Conservation (phyloP, 1,140 invertebrate genomes). For the Parasteatoda tepidariorum region DNA sequence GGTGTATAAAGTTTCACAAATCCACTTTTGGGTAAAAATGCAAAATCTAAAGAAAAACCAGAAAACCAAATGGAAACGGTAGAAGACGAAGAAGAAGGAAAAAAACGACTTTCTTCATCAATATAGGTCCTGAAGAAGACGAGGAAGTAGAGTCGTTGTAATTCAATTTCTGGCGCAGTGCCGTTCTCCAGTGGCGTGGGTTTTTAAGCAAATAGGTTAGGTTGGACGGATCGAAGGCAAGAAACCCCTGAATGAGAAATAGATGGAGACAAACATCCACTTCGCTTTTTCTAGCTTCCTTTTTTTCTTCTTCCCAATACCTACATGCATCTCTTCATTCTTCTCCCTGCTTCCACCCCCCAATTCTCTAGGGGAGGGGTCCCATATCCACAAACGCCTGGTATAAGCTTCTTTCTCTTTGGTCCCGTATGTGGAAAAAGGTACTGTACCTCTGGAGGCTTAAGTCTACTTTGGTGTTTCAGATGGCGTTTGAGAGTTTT, state of each 20-base stretch:
- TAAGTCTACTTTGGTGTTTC: constrained; percentile 1
- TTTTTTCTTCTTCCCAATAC: constrained; percentile 15
- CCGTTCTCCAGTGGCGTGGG: constrained; percentile 52
- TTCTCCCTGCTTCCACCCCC: not conserved
- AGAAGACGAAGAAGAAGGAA: not conserved
- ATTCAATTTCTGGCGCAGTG: constrained; percentile 56
- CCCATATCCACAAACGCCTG: constrained; percentile 55
- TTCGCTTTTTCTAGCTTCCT: constrained; percentile 27
- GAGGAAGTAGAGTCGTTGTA: constrained; percentile 52
- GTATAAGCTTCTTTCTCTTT: constrained; percentile 14
- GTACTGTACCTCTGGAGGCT: not conserved
- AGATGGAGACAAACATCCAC: constrained; percentile 58
- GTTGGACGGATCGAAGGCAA: constrained; percentile 38
- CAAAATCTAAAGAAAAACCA: not conserved
- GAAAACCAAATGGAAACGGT: not conserved
- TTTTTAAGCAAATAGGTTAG: constrained; percentile 59
- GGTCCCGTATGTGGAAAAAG: not conserved
- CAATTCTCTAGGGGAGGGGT: constrained; percentile 21
- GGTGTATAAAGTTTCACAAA: constrained; percentile 46
- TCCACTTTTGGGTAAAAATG: constrained; percentile 20
- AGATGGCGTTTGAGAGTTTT: not conserved
- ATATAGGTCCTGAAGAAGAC: not conserved
- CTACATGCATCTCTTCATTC: constrained; percentile 7
- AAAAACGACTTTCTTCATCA: constrained; percentile 57
- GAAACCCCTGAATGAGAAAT: constrained; percentile 38